Evolutionary conservation across 2,113 vertebrate genomes (phyloP), one percentile per base, ranked within the genome.

Genomic region (Seriola dumerili): DNA sequence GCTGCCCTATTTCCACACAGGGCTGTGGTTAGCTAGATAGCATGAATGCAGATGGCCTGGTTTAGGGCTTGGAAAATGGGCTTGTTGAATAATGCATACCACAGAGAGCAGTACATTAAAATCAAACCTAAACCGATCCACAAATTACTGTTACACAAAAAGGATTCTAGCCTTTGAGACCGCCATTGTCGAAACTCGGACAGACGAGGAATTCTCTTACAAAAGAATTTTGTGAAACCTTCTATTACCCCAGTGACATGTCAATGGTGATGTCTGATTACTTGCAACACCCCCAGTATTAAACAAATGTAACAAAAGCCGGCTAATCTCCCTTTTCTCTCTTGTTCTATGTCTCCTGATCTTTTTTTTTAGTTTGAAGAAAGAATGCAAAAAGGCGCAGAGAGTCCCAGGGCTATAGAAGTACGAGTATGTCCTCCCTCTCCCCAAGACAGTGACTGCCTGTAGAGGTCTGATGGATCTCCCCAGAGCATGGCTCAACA

Each of bases 391-490:
- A 2, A 85, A 81, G 73, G 16, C 32, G 4, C 21, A 67, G n/a
- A 46, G 50, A 21, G 17, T 65, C 46, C 7, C 0, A 36, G 14
- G 80, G 66, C 78, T 54, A 38, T 12, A 1, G 9, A 74, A 65
- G 52, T 63, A 32, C 44, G 19, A 36, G 36, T 44, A 36, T 44
- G 64, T 71, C 52, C 2, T 76, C 52, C 3, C 76, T 52, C 25
- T 19, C 46, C 44, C 0, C 2, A 63, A 52, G 73, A 77, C 79
- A 76, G 12, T 29, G 70, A 71, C 74, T 88, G 80, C 58, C 55
- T 80, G 16, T 52, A 50, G 40, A 72, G 48, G 40, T 59, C 67
- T 89, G 90, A 94, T 92, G 82, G 85, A 91, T 92, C 71, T 81
- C 61, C 59, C 58, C 52, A 46, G 71, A 88, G 71, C 84, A 66